Conservation (phyloP, 2,797 vertebrate species). For the Gymnocypris eckloni region DNA sequence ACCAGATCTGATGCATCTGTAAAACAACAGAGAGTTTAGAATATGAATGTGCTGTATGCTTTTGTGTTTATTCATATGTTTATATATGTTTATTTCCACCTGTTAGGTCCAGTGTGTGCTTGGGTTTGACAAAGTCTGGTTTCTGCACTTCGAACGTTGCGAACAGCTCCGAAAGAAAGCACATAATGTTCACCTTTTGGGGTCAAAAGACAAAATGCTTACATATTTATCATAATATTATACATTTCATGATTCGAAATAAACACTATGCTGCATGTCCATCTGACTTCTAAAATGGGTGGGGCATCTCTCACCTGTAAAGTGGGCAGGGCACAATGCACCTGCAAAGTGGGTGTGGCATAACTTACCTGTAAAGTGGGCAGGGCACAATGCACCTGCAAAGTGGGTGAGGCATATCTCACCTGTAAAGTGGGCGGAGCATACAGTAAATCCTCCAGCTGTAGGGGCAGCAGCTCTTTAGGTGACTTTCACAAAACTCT, state of each 20-base stretch:
- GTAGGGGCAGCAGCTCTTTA: conserved; percentile 86
- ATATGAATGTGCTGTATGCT: not conserved
- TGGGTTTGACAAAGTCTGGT: conserved; percentile 84
- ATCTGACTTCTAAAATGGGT: conserved; percentile 73
- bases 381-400: conserved; percentile 80
- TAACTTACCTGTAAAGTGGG: conserved; percentile 71
- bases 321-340: conserved; percentile 75
- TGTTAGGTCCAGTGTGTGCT: conserved; percentile 79
- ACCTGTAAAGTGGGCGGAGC: conserved; percentile 77
- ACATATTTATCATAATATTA: not conserved
- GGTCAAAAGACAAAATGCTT: not conserved
- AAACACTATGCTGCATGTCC: not conserved
- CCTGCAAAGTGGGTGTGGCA: conserved; percentile 71
- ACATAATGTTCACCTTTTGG: conserved; percentile 85
- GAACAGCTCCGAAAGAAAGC: conserved; percentile 87
- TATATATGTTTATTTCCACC: conserved; percentile 62
- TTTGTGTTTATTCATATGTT: conserved; percentile 21
- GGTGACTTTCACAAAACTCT: conserved; percentile 81
- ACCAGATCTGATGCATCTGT: conserved; percentile 77
- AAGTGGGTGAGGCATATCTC: not conserved
- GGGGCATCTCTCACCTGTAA: conserved; percentile 67
- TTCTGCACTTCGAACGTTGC: conserved; percentile 87
- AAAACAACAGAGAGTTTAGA: conserved; percentile 30
- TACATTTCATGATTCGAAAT: not conserved
- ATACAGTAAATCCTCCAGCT: conserved; percentile 89